These are phyloP conservation scores for Diceros bicornis DNA, from an alignment of 2,797 vertebrate species.

Conservation along the genomic window DNA sequence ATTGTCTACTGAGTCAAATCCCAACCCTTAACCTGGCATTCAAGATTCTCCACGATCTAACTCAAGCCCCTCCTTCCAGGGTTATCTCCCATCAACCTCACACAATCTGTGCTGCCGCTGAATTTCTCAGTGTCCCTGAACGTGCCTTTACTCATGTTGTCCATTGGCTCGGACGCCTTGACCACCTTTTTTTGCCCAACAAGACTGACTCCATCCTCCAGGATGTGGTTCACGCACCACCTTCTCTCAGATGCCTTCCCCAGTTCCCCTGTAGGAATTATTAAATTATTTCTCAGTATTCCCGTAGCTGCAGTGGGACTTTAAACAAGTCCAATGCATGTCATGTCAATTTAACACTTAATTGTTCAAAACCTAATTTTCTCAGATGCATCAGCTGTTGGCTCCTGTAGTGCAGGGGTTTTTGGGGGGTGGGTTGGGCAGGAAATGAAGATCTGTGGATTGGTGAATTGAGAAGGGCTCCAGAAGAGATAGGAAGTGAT, in stretches of 20 bases:
- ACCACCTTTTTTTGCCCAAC: not conserved
- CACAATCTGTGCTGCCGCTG: not conserved
- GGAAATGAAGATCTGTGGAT: not conserved
- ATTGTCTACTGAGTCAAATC: not conserved
- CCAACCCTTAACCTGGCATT: not conserved
- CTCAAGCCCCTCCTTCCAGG: not conserved
- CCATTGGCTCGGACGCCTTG: not conserved
- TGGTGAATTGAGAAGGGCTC: not conserved
- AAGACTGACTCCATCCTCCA: not conserved
- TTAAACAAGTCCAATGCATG: not conserved
- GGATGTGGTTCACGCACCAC: not conserved
- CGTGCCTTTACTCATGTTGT: not conserved
- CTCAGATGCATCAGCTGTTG: not conserved
- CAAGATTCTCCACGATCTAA: not conserved
- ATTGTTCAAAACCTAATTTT: not conserved
- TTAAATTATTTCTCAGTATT: not conserved
- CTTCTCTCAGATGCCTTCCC: not conserved
- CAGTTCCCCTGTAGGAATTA: not conserved
- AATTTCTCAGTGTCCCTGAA: not conserved
- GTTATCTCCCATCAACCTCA: not conserved
- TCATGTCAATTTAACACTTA: not conserved
- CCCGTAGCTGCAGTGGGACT: not conserved
- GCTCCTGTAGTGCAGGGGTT: not conserved
- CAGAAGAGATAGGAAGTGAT: not conserved
- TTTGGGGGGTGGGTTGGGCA: not conserved